Base-by-base conservation (phyloP, 2,113 vertebrate species). In the Cynopterus brachyotis region DNA sequence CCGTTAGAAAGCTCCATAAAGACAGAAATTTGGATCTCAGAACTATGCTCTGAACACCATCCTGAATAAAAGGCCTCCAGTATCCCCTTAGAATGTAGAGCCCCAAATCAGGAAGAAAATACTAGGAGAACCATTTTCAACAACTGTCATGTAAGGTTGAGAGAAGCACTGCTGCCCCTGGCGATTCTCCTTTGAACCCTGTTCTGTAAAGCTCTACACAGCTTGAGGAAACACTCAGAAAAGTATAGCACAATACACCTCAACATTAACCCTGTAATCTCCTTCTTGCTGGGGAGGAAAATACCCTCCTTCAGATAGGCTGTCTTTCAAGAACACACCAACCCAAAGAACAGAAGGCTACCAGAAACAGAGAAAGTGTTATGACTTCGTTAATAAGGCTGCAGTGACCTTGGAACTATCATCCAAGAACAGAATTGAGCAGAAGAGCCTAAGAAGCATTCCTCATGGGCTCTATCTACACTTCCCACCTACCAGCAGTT, bases 11-110 rank as follows among this genome's bases (percentile, higher is more conserved):
- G 37, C 57, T 73, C 83, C 79, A 75, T 62, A 75, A 75, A 95
- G 45, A 90, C 47, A 93, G 45, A 97, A 90, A 88, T 76, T 8
- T 70, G 55, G n/a, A 35, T 90, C 59, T 95, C 78, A 75, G 62
- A 92, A 62, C 26, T 50, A 47, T 64, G 37, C 19, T 70, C 62
- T 32, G 19, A 45, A 60, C 22, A 80, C 15, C 60, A 53, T 5
- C 37, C 35, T 75, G 26, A 83, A 88, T 15, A 83, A 92, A 89
- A 75, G 26, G 2, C 30, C 66, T 30, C 35, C 9, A 0, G 16
- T 12, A 69, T 2, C 28, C 35, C 42, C 24, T 26, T 53, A 64
- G 32, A 81, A 59, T 40, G 60, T 20, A 7, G 67, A 82, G 22
- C 57, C 78, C 67, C n/a, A 1, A 42, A 84, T 50, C 2, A 75